These are phyloP conservation scores for Mugil cephalus DNA, from an alignment of 2,113 vertebrate species.

Conservation along the genomic window DNA sequence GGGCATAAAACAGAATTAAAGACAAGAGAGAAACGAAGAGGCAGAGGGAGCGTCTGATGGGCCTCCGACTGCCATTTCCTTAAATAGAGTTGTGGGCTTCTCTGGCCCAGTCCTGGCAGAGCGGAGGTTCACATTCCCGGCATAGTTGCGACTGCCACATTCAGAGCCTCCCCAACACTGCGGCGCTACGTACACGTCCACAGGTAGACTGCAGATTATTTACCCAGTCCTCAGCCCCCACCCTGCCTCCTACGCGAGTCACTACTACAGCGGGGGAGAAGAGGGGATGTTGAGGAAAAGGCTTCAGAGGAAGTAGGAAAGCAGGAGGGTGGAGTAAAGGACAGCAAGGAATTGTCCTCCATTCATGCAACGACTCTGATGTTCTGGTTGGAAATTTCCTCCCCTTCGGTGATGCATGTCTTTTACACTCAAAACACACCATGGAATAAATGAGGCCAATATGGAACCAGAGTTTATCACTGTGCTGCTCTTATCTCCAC, in stretches of 20 bases:
- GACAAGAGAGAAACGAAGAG: conserved; percentile 47
- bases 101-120: conserved; percentile 70
- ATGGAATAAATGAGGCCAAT: not conserved
- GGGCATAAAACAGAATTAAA: conserved; percentile 23
- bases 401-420: conserved; percentile 30
- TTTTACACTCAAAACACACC: no score
- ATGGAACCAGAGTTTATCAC: not conserved
- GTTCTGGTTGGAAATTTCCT: conserved; percentile 28
- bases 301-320: conserved; percentile 47
- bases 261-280: conserved; percentile 39
- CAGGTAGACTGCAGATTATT: conserved; percentile 69
- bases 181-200: conserved; percentile 47
- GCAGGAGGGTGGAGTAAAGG: conserved; percentile 24
- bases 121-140: conserved; percentile 77
- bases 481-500: not conserved
- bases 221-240: conserved; percentile 2
- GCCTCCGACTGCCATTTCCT: conserved; percentile 80
- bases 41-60: conserved; percentile 40
- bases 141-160: conserved; percentile 78
- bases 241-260: conserved; percentile 9
- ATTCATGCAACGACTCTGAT: conserved; percentile 48
- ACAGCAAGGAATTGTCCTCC: conserved; percentile 57
- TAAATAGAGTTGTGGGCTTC: conserved; percentile 82
- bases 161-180: conserved; percentile 59
- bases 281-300: conserved; percentile 56